Evolutionary conservation across 2,113 vertebrate species (phyloP), one percentile per base, ranked within the genome.

Genomic region (Sceloporus undulatus): DNA sequence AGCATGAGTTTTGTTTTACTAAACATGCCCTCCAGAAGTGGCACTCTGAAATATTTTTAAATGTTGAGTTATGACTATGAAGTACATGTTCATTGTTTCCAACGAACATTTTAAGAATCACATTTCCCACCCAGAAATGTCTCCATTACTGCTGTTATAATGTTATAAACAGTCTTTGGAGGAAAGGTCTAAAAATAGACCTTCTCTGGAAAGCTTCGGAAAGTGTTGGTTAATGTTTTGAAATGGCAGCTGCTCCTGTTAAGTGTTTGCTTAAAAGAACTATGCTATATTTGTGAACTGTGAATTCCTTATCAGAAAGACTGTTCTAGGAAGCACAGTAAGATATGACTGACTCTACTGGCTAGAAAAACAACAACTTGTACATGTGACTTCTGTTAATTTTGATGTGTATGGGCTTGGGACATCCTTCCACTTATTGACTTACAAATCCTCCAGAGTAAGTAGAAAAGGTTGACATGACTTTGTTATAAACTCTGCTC

Each of bases 251-350:
- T 82, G 27, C 54, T 86, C 59, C 52, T 0, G 21, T 8, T 73
- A 81, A 92, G 82, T 84, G 90, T 42, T 91, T 38, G 0, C 38
- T 87, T 77, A 2, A n/a, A 90, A 78, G 21, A 52, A 14, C 16
- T 2, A 11, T 9, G 71, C 88, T 84, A 1, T 62, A 65, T 86
- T 34, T 88, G 0, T 27, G 81, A 91, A 83, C 6, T 65, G 84
- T n/a, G 86, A 92, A 87, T 29, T 81, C 40, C 83, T 87, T 0
- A 59, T 76, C 38, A 0, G 89, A 88, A 52, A 2, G 23, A 62
- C 73, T 94, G 66, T 92, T 92, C 74, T 71, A 38, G 80, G 85
- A 90, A 91, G 34, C 19, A 59, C 62, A 54, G 14, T 34, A 48
- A 65, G 54, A 38, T 27, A 59, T 29, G 34, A 48, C 77, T 42